Base-by-base conservation (phyloP, 2,888 invertebrate species). In the Hylaea fasciaria region DNA sequence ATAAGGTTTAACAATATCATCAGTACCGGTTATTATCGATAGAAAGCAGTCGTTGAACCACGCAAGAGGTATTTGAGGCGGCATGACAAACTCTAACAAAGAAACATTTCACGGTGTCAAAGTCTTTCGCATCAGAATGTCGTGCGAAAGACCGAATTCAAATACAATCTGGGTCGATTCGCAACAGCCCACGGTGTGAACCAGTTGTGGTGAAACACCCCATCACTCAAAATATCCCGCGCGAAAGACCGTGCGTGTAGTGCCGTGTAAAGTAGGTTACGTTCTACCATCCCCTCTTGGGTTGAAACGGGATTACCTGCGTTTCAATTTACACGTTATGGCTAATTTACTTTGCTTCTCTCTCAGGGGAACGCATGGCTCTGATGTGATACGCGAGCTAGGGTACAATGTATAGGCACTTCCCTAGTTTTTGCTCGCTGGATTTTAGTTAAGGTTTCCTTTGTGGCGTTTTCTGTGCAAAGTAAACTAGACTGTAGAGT, bases 271-370 rank as follows among this genome's bases (percentile, higher is more conserved):
- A 35, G 9, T 32, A n/a, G 22, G 58, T 49, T n/a, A 59, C 14
- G 22, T 51, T 45, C 37, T 50, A 29, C 46, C 40, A 14, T 37
- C 45, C 46, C 44, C 49, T 56, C 48, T 28, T 51, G 57, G 52
- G 57, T 28, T 50, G 46, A 22, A 54, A 62, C 70, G 64, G 72
- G 76, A 75, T 81, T 80, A 80, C 80, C 77, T 71, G 76, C 79
- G 78, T 83, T 83, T 82, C 83, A 85, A 85, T 87, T 83, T 83
- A 77, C 82, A 81, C 76, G 81, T 78, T 80, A 83, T 77, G 78
- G 80, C 82, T 85, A 85, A 86, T 86, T 85, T 83, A 77, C 77
- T 73, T 69, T 66, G 73, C 69, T 69, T 67, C 72, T 63, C 69
- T 70, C 70, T 57, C 63, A 44, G 49, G 63, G 55, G 62, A 48